Evolutionary conservation across 2,797 vertebrate species (phyloP).

Genomic region (Florisuga fusca): DNA sequence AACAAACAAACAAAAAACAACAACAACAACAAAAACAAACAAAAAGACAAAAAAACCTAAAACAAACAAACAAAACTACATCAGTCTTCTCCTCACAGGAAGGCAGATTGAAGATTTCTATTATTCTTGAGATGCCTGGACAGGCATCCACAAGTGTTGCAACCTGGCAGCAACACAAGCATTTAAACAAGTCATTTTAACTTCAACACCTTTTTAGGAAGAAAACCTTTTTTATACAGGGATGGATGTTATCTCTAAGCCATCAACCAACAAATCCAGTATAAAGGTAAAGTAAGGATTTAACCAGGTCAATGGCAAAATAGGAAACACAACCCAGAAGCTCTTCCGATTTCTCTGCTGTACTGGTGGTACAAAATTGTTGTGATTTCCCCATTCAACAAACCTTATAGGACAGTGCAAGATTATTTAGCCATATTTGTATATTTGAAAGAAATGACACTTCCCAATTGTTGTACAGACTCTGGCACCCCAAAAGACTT

Average conservation of each 20-base stretch:
- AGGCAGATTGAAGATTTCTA: neutral
- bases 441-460: neutral
- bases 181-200: neutral
- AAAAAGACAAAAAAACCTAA: neutral
- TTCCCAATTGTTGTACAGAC: neutral
- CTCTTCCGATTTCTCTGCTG: neutral
- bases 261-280: neutral
- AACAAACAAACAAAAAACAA: neutral
- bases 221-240: neutral
- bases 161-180: neutral
- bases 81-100: neutral
- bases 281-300: neutral
- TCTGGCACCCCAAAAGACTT: neutral
- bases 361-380: neutral
- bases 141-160: neutral
- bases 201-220: neutral
- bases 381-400: neutral
- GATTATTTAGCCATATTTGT: neutral
- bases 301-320: neutral
- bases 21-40: neutral
- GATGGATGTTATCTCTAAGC: neutral
- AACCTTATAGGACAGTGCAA: neutral
- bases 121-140: neutral
- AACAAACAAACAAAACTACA: neutral
- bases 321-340: neutral